Evolutionary conservation across 2,797 vertebrate species (phyloP).

Genomic region (Sebastes dallii): DNA sequence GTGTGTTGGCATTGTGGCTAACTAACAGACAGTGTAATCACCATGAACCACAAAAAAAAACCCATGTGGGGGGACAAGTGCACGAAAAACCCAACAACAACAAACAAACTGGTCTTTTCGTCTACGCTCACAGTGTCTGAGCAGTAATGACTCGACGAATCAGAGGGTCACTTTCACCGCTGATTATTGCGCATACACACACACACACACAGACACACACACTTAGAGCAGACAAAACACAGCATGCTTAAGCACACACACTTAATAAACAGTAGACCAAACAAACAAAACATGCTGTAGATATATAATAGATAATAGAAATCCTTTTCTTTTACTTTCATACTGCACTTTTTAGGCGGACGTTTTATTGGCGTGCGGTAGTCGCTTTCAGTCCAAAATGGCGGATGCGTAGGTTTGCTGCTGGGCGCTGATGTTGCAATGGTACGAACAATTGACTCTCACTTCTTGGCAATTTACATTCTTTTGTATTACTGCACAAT

Average conservation of each 20-base stretch:
- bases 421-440: no score
- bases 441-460: no score
- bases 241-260: conserved; percentile 38
- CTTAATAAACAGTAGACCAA: conserved; percentile 31
- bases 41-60: conserved; percentile 45
- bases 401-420: no score
- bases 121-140: conserved; percentile 44
- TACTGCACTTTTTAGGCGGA: no score
- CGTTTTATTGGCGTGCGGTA: no score
- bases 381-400: no score
- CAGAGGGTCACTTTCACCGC: conserved; percentile 59
- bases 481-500: no score
- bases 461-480: no score
- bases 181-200: conserved; percentile 14
- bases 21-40: conserved; percentile 76
- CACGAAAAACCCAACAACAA: conserved; percentile 30
- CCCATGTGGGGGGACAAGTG: conserved; percentile 42
- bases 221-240: conserved; percentile 49
- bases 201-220: conserved; percentile 1
- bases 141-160: conserved; percentile 52
- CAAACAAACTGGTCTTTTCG: conserved; percentile 40
- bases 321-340: no score
- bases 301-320: no score
- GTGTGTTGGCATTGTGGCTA: conserved; percentile 66
- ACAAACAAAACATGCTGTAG: conserved; percentile 21